phyloP scores from a whole-genome alignment of 2,113 vertebrate genomes.

The Leptobrachium leishanense region DNA sequence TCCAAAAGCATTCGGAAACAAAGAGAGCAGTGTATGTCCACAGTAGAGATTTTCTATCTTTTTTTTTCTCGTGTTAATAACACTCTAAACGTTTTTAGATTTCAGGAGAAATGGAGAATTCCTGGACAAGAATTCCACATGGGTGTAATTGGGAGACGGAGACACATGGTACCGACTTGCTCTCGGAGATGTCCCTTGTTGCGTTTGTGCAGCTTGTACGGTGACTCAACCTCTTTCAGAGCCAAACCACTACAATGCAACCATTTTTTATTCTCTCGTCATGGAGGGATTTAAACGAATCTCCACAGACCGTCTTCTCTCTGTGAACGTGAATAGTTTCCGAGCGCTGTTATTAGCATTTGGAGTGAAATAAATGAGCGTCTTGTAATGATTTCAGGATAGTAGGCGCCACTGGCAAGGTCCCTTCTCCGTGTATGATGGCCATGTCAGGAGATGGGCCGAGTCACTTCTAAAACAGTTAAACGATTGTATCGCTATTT shows the following conservation, averaged over 20 bases:
- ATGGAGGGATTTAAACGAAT: background rate
- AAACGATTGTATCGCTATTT: no score
- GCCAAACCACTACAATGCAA: conserved; percentile 41
- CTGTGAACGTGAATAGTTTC: background rate
- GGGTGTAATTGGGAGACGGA: background rate
- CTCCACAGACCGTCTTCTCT: background rate
- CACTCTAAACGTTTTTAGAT: conserved; percentile 35
- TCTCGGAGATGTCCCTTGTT: background rate
- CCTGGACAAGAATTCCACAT: background rate
- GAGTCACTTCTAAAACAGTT: no score
- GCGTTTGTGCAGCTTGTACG: background rate
- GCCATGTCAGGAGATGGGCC: no score
- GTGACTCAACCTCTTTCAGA: background rate
- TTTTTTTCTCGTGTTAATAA: conserved; percentile 26
- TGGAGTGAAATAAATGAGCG: conserved; percentile 39
- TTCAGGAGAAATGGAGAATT: conserved; percentile 2
- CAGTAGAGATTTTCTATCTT: conserved; percentile 14
- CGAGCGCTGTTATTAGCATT: background rate
- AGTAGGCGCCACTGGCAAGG: no score
- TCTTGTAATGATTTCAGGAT: background rate
- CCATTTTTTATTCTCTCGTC: conserved; percentile 4
- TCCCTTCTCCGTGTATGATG: no score
- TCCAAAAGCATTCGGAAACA: conserved; percentile 41
- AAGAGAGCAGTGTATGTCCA: conserved; percentile 34
- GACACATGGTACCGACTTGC: conserved; percentile 1